These are phyloP conservation scores for Phrynosoma blainvillii DNA, from an alignment of 2,113 vertebrate genomes.

Conservation along the genomic window DNA sequence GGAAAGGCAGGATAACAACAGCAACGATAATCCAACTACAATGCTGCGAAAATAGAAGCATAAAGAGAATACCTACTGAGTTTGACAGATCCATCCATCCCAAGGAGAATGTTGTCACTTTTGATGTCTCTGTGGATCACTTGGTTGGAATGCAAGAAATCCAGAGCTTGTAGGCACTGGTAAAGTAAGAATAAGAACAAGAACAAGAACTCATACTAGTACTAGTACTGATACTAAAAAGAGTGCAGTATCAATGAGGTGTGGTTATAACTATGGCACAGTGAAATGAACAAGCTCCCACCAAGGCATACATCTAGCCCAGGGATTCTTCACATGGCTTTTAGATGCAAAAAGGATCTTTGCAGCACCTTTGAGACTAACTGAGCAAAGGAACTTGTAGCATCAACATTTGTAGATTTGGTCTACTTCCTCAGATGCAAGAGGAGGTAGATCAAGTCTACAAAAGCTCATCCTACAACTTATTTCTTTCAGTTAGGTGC, in stretches of 20 bases:
- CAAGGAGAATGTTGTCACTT: constrained; percentile 97
- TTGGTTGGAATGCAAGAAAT: constrained; percentile 98
- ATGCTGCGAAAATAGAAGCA: neutral
- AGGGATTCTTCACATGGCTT: neutral
- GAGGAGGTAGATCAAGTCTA: too few relatives aligned
- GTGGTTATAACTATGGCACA: constrained; percentile 13
- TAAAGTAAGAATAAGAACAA: neutral
- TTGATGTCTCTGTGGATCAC: constrained; percentile 99
- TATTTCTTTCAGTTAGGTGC: too few relatives aligned
- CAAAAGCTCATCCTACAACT: too few relatives aligned
- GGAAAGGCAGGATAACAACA: neutral
- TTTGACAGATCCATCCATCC: constrained; percentile 98
- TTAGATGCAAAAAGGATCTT: too few relatives aligned
- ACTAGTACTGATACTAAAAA: constrained; percentile 29
- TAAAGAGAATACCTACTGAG: constrained; percentile 84
- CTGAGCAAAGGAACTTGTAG: too few relatives aligned
- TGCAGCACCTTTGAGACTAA: too few relatives aligned
- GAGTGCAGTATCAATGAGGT: neutral
- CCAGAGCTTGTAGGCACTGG: constrained; percentile 97
- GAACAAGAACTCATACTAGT: neutral
- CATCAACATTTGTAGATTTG: too few relatives aligned
- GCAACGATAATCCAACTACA: neutral
- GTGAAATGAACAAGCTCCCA: constrained; percentile 38
- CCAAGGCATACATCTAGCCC: neutral
- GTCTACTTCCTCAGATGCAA: too few relatives aligned